Percentiles rank a stretch among this genome's conserved stretches.
Conservation (phyloP, 2,113 vertebrate species). For the Catharus minimus region DNA sequence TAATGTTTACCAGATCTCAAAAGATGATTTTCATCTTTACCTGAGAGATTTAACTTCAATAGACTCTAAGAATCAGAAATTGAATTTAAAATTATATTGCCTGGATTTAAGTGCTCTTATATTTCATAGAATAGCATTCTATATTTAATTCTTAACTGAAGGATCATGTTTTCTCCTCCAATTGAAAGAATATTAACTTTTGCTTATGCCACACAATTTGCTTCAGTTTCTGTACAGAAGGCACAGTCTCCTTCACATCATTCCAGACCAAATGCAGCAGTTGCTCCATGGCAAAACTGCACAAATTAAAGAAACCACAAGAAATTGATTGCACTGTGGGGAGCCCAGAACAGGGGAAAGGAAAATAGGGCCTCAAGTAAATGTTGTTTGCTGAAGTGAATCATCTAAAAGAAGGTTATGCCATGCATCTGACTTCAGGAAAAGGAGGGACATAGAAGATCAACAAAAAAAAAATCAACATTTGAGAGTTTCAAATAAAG, state of each 20-base stretch:
- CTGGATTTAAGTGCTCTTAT: not conserved
- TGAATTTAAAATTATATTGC: not conserved
- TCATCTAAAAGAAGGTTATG: not conserved
- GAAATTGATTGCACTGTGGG: not conserved
- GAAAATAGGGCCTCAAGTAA: not conserved
- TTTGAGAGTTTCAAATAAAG: not conserved
- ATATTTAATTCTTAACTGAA: not conserved
- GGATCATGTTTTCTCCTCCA: not conserved
- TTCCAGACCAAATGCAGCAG: not conserved
- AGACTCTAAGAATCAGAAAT: not conserved
- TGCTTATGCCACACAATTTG: not conserved
- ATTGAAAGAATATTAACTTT: not conserved
- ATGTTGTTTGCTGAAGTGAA: not conserved
- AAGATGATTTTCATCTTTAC: not conserved
- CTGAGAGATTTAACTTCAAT: not conserved
- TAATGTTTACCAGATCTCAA: not conserved
- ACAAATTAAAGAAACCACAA: not conserved
- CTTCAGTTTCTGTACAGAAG: not conserved
- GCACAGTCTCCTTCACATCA: not conserved
- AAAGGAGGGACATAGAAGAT: not conserved
- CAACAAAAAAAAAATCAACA: not conserved
- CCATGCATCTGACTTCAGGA: not conserved
- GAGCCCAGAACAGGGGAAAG: not conserved
- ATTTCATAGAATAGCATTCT: not conserved
- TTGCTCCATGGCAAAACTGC: not conserved